Conservation (phyloP, 2,113 vertebrate species). For the Halcyon malimbica region DNA sequence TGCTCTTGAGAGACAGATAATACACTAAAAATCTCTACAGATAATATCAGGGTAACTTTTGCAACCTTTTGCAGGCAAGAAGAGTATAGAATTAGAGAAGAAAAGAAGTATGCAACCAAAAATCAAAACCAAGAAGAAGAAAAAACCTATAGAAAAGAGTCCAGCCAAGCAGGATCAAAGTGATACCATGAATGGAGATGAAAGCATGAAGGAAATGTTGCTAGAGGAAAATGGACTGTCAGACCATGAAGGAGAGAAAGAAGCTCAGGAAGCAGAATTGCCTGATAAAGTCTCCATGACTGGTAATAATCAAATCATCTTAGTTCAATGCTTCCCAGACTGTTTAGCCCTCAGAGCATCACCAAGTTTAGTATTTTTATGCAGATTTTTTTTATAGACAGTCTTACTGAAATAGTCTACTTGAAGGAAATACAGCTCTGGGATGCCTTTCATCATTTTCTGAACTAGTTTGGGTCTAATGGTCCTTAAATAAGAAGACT, state of each 20-base stretch:
- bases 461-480: not conserved
- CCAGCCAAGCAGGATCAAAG: slow-evolving; percentile 49
- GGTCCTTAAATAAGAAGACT: not conserved
- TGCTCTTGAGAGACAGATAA: not conserved
- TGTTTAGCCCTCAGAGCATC: not conserved
- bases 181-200: slow-evolving; percentile 65
- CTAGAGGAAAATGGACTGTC: slow-evolving; percentile 69
- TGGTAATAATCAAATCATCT: slow-evolving; percentile 52
- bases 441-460: not conserved
- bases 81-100: slow-evolving; percentile 84
- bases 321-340: not conserved
- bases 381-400: not conserved
- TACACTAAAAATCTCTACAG: not conserved
- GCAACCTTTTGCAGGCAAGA: slow-evolving; percentile 83
- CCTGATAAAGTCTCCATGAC: not conserved
- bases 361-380: not conserved
- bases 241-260: slow-evolving; percentile 78
- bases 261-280: slow-evolving; percentile 34
- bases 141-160: slow-evolving; percentile 58
- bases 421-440: not conserved
- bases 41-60: not conserved
- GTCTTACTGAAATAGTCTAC: not conserved
- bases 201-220: slow-evolving; percentile 10
- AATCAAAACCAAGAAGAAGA: slow-evolving; percentile 88
- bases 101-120: slow-evolving; percentile 78